Evolutionary conservation across 2,797 vertebrate genomes (phyloP).

Genomic region (Parauchenoglanis punctatus): DNA sequence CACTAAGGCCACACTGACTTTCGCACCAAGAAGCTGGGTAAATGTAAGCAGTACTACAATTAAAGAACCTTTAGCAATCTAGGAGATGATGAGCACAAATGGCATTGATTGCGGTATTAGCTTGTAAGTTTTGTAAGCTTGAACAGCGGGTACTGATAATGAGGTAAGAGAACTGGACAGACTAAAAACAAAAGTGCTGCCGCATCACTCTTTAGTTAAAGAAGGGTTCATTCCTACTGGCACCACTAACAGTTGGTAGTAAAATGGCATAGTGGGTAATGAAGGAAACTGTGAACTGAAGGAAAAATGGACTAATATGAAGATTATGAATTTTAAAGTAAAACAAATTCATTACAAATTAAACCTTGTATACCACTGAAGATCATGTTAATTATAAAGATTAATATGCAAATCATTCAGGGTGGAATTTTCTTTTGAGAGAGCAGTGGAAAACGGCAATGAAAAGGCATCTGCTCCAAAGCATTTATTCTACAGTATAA

Average conservation of each 20-base stretch:
- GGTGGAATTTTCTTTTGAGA: background rate
- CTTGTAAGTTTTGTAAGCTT: background rate
- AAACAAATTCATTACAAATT: background rate
- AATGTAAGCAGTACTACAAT: background rate
- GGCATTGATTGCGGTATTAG: background rate
- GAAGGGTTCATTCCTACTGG: background rate
- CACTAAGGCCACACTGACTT: no score
- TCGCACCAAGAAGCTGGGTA: no score
- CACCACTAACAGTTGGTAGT: background rate
- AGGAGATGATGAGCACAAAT: background rate
- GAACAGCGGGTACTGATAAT: background rate
- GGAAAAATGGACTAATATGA: background rate
- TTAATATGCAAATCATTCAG: background rate
- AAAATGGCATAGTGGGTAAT: background rate
- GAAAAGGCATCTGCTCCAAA: background rate
- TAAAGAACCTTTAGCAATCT: background rate
- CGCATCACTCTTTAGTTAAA: background rate
- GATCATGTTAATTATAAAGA: background rate
- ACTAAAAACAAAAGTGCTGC: background rate
- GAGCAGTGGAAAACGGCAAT: background rate
- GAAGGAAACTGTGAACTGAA: background rate
- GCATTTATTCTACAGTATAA: slow-evolving; percentile 15
- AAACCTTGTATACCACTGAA: background rate
- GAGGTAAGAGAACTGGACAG: background rate
- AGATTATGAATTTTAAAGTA: background rate